Conservation (phyloP, 2,797 vertebrate genomes). For the Anabacerthia variegaticeps region DNA sequence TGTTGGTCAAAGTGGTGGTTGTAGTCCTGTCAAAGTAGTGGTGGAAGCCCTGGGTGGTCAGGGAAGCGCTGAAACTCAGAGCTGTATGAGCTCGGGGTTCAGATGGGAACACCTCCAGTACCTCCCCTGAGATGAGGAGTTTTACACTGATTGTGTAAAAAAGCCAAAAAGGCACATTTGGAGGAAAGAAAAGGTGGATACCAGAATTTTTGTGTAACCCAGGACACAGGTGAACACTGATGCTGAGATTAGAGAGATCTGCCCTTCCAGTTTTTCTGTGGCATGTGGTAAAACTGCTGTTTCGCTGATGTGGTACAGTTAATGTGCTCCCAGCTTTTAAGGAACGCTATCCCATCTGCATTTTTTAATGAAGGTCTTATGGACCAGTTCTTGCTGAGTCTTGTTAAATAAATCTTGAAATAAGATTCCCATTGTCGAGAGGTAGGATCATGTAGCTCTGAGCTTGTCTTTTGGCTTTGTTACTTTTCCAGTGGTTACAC, state of each 20-base stretch:
- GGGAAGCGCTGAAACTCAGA: background rate
- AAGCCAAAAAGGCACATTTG: background rate
- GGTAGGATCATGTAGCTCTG: background rate
- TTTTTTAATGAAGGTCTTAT: background rate
- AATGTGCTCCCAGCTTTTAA: background rate
- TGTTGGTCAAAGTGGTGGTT: background rate
- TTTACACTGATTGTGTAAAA: background rate
- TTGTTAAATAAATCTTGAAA: background rate
- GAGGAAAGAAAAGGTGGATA: background rate
- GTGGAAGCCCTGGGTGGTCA: background rate
- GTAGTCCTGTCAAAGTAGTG: too few species aligned
- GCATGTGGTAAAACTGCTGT: background rate
- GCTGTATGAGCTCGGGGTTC: background rate
- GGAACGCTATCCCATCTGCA: background rate
- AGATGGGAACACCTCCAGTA: background rate
- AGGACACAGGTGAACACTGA: background rate
- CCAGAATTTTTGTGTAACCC: background rate
- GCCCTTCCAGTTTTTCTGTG: background rate
- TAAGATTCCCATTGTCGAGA: background rate
- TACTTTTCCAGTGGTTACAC: background rate
- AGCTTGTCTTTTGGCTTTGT: background rate
- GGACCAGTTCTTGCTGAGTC: background rate
- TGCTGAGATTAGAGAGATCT: background rate
- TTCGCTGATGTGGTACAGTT: background rate
- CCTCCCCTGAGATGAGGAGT: background rate